phyloP scores from a whole-genome alignment of 2,888 invertebrate genomes.

The Diaphora mendica region DNA sequence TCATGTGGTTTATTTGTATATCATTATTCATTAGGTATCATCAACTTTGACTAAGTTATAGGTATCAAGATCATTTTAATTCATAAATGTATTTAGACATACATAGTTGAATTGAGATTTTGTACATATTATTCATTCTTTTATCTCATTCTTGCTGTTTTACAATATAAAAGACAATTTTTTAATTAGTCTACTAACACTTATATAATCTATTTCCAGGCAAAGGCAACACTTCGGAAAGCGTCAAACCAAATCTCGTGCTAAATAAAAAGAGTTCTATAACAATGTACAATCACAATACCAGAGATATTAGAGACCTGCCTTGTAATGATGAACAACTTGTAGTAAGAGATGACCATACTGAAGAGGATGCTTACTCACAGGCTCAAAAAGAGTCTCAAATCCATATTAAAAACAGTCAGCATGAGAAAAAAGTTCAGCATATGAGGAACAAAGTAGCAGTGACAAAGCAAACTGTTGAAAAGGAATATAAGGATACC shows the following conservation, averaged over 20 bases:
- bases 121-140: neutral
- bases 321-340: constrained; percentile 57
- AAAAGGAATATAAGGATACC: constrained; percentile 80
- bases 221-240: constrained; percentile 52
- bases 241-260: constrained; percentile 49
- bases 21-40: neutral
- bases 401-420: constrained; percentile 48
- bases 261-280: constrained; percentile 65
- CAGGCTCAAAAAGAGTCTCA: constrained; percentile 69
- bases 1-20: neutral
- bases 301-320: constrained; percentile 67
- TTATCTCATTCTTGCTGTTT: neutral
- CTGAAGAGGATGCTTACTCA: constrained; percentile 75
- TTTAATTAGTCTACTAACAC: neutral
- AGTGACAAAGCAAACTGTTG: constrained; percentile 89
- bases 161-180: neutral
- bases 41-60: neutral
- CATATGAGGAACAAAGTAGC: constrained; percentile 73
- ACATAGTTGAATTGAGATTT: neutral
- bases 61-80: neutral
- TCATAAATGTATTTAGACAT: neutral
- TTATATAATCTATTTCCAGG: constrained; percentile 53
- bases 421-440: constrained; percentile 62
- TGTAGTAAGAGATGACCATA: constrained; percentile 65
- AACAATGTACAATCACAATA: constrained; percentile 74